Base-by-base conservation (phyloP, 2,113 vertebrate genomes). In the Vanacampus margaritifer region DNA sequence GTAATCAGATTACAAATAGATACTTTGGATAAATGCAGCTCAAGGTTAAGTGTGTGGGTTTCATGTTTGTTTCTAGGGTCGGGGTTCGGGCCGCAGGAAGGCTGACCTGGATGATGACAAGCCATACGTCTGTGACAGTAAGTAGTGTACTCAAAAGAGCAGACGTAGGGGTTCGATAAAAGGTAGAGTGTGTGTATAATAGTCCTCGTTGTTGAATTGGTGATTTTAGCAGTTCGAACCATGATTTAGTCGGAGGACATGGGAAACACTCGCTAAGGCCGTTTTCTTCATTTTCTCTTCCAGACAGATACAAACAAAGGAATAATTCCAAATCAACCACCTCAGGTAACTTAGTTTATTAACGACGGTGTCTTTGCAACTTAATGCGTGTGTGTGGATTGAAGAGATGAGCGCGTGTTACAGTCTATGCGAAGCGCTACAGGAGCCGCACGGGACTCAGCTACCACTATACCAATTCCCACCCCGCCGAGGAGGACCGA, bases 71-170 rank as follows among this genome's bases (percentile, higher is more conserved):
- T 84, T 81, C 53, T 87, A 98, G 96, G 95, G 95, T 84, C 95
- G 96, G 48, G 96, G 95, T 73, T 93, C 94, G 71, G 95, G 95
- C 67, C 95, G 95, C 76, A 93, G 93, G 89, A 94, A 90, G 89
- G 91, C 93, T 3, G 95, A 98, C 57, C 88, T 93, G 85, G 94
- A 98, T 72, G 94, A 96, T 0, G 95, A 98, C 89, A 98, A 97
- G 90, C 96, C 96, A 86, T 98, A 98, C 67, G 93, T 97, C 91
- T 98, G 96, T 91, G 95, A 98, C 92, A 97, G 96, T 98, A 94
- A 96, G 95, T 95, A 13, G 45, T 46, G 14, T 3, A 46, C 45
- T 46, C 45, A 0, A 45, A 17, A 46, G 17, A 16, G 19, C 16
- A 14, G 16, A 41, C 39, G 28, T 32, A 32, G 28, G 28, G 28